phyloP scores from a whole-genome alignment of 1,140 invertebrate species.

The Euwallacea fornicatus region DNA sequence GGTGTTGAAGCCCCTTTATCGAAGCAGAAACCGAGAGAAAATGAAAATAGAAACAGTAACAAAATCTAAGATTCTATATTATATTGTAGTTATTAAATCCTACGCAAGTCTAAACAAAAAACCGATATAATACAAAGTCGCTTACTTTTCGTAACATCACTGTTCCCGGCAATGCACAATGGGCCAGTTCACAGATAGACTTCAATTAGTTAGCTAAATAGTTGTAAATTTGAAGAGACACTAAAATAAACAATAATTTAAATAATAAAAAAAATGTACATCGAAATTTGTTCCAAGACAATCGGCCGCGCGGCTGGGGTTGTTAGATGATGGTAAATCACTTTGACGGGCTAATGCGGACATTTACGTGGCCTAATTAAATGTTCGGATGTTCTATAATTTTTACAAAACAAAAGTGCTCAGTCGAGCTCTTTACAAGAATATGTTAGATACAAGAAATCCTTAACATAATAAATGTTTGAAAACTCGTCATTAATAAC shows the following conservation, averaged over 20 bases:
- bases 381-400: background rate
- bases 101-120: conserved; percentile 42
- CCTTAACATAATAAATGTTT: background rate
- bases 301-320: background rate
- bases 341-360: background rate
- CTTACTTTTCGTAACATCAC: conserved; percentile 18
- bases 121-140: conserved; percentile 43
- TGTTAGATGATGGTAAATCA: background rate
- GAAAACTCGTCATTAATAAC: no score
- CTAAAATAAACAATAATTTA: conserved; percentile 43
- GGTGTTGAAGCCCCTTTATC: background rate
- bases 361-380: background rate
- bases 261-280: conserved; percentile 40
- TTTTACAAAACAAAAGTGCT: background rate
- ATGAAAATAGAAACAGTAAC: conserved; percentile 44
- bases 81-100: conserved; percentile 42
- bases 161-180: background rate
- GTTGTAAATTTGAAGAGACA: conserved; percentile 32
- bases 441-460: background rate
- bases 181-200: conserved; percentile 31
- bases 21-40: conserved; percentile 11
- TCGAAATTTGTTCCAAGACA: conserved; percentile 1
- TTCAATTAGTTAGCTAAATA: conserved; percentile 33
- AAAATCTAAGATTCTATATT: conserved; percentile 41
- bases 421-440: background rate